Evolutionary conservation across 1,140 invertebrate species (phyloP), one percentile per base, ranked within the genome.

Genomic region (Hypsibius dujardini): DNA sequence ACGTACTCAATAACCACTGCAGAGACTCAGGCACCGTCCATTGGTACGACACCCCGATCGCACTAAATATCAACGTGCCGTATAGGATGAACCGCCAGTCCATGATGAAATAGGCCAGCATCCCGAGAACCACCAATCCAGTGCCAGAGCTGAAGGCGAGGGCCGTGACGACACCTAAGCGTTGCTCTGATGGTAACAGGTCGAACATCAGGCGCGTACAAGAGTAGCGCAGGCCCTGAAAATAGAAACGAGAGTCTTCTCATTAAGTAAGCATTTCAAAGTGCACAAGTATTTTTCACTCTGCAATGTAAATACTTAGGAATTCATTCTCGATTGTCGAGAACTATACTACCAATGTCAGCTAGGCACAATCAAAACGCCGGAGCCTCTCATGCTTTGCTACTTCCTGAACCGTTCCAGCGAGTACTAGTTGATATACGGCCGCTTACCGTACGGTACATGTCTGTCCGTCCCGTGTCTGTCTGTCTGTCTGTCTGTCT

Each of bases 111-210:
- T 15, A 67, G 12, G 62, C 62, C 12, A 15, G 12, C 3, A 12
- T 45, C 12, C 12, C 62, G 12, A 67, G 42, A 7, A 67, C 62
- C 3, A 67, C 42, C 3, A 67, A 42, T 7, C 62, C 62, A 42
- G 45, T 15, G 12, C 62, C 62, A 42, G 62, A 67, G 3, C 12
- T 42, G 7, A 45, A 12, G 42, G 62, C 12, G 42, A 42, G 3
- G 42, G 45, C 42, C 12, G 12, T 42, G 12, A 67, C 42, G 3
- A 45, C 12, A 67, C 62, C 62, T 42, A 67, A 42, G 45, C 62
- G 62, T 45, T 67, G 62, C 42, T 67, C 62, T 67, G 62, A 67
- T 7, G 62, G 62, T 42, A 67, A 67, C 62, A 67, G 42, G 42
- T 67, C 62, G 12, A 67, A 67, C 12, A 67, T 67, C 3, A 67